Base-by-base conservation (phyloP, 2,888 invertebrate genomes). In the Lutraria lutraria region DNA sequence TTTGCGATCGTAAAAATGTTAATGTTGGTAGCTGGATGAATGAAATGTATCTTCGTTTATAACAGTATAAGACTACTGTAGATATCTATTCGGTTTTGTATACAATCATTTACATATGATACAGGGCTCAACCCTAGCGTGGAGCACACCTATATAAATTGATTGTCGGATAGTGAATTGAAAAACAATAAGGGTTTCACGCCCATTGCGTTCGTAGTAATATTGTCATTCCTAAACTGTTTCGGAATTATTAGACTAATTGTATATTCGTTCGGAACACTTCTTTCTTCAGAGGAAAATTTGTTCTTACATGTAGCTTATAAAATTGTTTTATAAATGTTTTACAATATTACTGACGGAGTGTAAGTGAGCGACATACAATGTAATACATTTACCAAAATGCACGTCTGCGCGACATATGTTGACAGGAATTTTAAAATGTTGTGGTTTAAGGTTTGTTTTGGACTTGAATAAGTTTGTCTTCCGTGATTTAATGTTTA, bases 71-170 rank as follows among this genome's bases (percentile, higher is more conserved):
- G 52, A 81, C n/a, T 21, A 80, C 80, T 43, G 43, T 25, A 76
- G 53, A 52, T 52, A 31, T 31, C 79, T 79, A 15, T 79, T 34
- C 31, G 29, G 34, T 21, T 43, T 79, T 79, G 29, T 31, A 76
- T 76, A 19, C 31, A 31, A 76, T 76, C 43, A 76, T 85, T 79
- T 53, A 54, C 76, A 85, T 85, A 54, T 85, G 85, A 80, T 85
- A 79, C 56, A 12, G 19, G 29, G 31, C 19, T 72, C n/a, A 21
- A 79, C n/a, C 54, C 56, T 85, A 34, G 56, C 80, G 60, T 85
- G 80, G 85, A 29, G 43, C 79, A 21, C 85, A 85, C 85, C 85
- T 85, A 31, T 54, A 53, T 54, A 29, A 56, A 60, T 21, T 56
- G 31, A 82, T 82, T 82, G 85, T 80, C 25, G 0, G 56, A 19